Evolutionary conservation across 2,888 invertebrate genomes (phyloP).

Genomic region (Amphiduros pacificus): DNA sequence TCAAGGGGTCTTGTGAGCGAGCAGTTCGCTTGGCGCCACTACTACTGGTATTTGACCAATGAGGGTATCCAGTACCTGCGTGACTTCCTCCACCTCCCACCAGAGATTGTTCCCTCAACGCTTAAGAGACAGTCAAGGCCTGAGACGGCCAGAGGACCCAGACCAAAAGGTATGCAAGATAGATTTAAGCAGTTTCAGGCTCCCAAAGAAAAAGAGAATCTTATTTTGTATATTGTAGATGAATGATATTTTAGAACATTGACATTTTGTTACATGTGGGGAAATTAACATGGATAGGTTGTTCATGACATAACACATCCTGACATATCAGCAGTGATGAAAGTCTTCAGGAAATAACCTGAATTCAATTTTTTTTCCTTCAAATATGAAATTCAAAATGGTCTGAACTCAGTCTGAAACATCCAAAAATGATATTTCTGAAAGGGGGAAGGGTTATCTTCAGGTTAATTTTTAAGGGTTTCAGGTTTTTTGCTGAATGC

Average conservation of each 20-base stretch:
- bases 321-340: no score
- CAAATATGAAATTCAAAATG: no score
- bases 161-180: conserved; percentile 31
- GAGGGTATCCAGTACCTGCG: conserved; percentile 97
- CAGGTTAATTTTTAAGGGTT: no score
- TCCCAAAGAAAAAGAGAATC: neutral
- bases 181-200: neutral
- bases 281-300: no score
- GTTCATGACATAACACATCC: no score
- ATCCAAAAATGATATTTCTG: no score
- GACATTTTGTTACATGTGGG: no score
- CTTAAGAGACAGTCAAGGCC: conserved; percentile 87
- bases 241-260: neutral
- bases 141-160: conserved; percentile 69
- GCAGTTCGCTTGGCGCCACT: conserved; percentile 99
- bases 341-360: no score
- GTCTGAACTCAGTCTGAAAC: no score
- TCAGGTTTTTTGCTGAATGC: no score
- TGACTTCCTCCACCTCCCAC: conserved; percentile 88
- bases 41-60: conserved; percentile 98
- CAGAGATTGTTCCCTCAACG: conserved; percentile 97
- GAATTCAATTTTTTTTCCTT: no score
- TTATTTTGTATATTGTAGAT: neutral
- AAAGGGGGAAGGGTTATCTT: no score
- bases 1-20: conserved; percentile 97